A percentile compares a stretch with the other conserved stretches of the same genome.
Evolutionary conservation across 1,140 invertebrate species (phyloP).

Genomic region (Glossosoma conforme): DNA sequence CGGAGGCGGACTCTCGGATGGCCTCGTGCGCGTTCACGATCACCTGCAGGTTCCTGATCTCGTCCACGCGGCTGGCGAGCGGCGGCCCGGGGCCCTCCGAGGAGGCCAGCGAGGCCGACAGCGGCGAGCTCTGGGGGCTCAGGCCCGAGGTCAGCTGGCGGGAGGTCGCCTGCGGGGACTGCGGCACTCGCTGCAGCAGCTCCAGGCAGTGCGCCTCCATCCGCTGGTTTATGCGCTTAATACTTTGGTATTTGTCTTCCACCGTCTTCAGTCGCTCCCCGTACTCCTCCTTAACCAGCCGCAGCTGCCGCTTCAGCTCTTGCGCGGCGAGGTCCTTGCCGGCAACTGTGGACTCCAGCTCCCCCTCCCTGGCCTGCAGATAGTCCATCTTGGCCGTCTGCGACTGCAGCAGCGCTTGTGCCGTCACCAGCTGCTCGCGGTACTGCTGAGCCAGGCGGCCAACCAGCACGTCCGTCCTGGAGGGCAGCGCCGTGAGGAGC

Average conservation of each 20-base stretch:
- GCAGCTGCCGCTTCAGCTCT: constrained; percentile 47
- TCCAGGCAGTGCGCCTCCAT: constrained; percentile 65
- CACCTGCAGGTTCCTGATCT: constrained; percentile 29
- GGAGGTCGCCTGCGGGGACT: constrained; percentile 32
- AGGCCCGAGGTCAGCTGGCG: constrained; percentile 28
- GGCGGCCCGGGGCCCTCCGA: constrained; percentile 45
- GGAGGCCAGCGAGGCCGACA: constrained; percentile 52
- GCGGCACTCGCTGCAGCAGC: constrained; percentile 38
- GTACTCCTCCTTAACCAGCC: constrained; percentile 49
- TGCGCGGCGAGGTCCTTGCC: constrained; percentile 46
- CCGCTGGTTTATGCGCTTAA: constrained; percentile 61
- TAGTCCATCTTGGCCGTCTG: constrained; percentile 43
- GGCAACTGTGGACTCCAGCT: constrained; percentile 47
- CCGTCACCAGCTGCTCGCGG: constrained; percentile 31
- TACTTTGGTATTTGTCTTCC: constrained; percentile 66
- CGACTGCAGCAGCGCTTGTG: constrained; percentile 42
- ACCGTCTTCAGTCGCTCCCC: constrained; percentile 54
- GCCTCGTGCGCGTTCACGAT: constrained; percentile 28
- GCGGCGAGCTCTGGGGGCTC: constrained; percentile 46
- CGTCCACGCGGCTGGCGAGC: constrained; percentile 24
- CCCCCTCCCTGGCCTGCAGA: constrained; percentile 38
- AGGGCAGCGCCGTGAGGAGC: constrained; percentile 25
- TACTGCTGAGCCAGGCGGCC: constrained; percentile 18
- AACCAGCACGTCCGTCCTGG: constrained; percentile 25
- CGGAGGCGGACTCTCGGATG: constrained; percentile 23